phyloP scores from a whole-genome alignment of 2,113 vertebrate species.

The Seriola rivoliana region DNA sequence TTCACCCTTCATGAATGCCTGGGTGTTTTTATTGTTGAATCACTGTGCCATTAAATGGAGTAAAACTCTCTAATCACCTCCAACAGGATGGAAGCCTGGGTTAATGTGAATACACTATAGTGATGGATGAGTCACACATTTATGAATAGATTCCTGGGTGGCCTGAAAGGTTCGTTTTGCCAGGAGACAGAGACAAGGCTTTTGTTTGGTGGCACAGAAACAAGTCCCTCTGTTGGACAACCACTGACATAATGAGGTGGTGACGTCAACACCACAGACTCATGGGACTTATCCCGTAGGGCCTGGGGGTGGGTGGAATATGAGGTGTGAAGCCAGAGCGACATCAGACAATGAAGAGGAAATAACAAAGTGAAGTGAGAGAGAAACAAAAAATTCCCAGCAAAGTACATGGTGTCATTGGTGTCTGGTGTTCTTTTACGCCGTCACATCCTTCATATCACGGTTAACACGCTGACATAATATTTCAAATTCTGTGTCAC shows the following conservation, averaged over 20 bases:
- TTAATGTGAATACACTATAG: constrained; percentile 31
- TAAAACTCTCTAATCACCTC: neutral
- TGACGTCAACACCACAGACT: constrained; percentile 56
- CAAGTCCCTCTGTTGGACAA: constrained; percentile 55
- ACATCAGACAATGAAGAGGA: constrained; percentile 32
- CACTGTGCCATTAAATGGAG: neutral
- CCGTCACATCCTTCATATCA: neutral
- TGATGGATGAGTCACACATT: constrained; percentile 60
- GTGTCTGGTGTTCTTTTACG: too few species aligned
- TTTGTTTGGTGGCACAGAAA: constrained; percentile 69
- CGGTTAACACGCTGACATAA: too few species aligned
- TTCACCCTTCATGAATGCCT: neutral
- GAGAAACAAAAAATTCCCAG: neutral
- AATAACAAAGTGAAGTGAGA: neutral
- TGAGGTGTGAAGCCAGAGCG: constrained; percentile 53
- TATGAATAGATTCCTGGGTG: constrained; percentile 57
- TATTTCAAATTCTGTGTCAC: neutral
- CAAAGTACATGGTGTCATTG: neutral
- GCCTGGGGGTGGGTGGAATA: constrained; percentile 48
- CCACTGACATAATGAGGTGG: constrained; percentile 46
- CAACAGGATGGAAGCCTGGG: neutral
- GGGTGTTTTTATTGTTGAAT: constrained; percentile 23
- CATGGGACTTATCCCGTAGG: constrained; percentile 59
- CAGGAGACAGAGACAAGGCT: constrained; percentile 55
- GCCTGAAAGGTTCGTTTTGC: constrained; percentile 51